Evolutionary conservation across 2,888 invertebrate species (phyloP), one percentile per base, ranked within the genome.

Genomic region (Hartigia nigra): DNA sequence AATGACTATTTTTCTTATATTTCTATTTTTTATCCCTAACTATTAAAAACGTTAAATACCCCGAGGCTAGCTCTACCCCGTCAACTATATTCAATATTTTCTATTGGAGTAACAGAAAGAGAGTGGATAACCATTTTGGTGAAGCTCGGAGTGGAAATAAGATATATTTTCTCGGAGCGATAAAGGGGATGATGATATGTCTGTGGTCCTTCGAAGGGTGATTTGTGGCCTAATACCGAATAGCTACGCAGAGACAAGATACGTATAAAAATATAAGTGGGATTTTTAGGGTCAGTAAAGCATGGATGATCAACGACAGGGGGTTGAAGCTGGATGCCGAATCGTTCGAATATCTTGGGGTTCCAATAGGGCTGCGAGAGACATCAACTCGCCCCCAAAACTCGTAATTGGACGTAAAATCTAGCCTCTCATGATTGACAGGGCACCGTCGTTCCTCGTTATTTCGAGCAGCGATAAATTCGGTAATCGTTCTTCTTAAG

Each of bases 331-430:
- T 55, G 55, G 55, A 9, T 55, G 55, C 23, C 55, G 55, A 55
- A 55, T 55, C 23, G 23, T 55, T 55, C 55, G 55, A 55, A 55
- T 55, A 55, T 55, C 55, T 23, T 55, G 55, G 55, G 55, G 23
- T 55, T 55, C 23, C 23, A 23, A 55, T 23, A 23, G 55, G 23
- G 23, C 55, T 55, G 55, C 55, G 2, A 23, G 55, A 55, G 72
- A 79, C 76, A 81, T 80, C 77, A 55, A 55, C 23, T 23, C 55
- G 55, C 9, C 39, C 35, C 55, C 55, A 23, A 55, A 55, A 55
- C 81, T 79, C 81, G 79, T 86, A 84, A 87, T 86, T 84, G 85
- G 84, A 83, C 85, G 82, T 88, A 86, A 88, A 88, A 84, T 87
- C 84, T 85, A 83, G 84, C 86, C 85, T 88, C 55, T 82, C 85